Conservation (phyloP, 2,113 vertebrate genomes). For the Gadus chalcogrammus region DNA sequence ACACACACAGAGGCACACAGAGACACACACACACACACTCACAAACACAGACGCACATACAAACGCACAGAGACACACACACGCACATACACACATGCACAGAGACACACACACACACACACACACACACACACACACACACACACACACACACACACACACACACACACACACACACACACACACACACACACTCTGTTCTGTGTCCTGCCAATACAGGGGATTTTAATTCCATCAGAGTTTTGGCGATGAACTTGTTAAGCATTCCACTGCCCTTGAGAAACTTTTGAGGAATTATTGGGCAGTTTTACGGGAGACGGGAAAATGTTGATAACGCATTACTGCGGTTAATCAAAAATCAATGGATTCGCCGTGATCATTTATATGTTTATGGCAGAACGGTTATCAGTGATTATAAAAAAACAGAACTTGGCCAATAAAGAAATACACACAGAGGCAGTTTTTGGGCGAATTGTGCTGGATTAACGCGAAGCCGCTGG, state of each 20-base stretch:
- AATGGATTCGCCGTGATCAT: conserved; percentile 47
- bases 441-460: conserved; percentile 41
- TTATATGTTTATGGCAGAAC: conserved; percentile 53
- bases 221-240: conserved; percentile 34
- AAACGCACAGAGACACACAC: neutral
- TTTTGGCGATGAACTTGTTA: conserved; percentile 32
- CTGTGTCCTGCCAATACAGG: conserved; percentile 15
- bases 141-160: neutral
- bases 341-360: conserved; percentile 11
- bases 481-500: conserved; percentile 27
- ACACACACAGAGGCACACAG: neutral
- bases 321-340: conserved; percentile 11
- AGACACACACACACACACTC: neutral
- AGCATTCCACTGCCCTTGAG: conserved; percentile 23
- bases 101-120: no score
- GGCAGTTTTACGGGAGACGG: neutral
- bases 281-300: conserved; percentile 31
- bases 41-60: neutral
- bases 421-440: conserved; percentile 31
- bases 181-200: neutral
- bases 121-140: neutral
- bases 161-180: neutral
- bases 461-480: conserved; percentile 42
- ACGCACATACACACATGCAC: no score
- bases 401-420: conserved; percentile 43